Conservation (phyloP, 1,140 invertebrate species). For the Wasmannia auropunctata region DNA sequence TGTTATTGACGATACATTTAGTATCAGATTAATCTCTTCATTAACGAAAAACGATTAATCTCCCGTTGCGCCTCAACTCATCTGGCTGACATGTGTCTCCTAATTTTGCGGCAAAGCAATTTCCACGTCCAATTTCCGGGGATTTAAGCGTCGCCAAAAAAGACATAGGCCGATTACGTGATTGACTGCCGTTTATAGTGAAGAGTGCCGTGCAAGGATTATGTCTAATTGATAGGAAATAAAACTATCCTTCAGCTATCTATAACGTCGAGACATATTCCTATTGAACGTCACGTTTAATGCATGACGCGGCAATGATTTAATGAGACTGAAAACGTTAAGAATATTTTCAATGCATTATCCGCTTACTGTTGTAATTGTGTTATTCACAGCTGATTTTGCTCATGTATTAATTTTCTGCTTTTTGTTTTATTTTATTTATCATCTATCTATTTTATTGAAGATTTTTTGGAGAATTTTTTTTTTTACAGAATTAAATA, state of each 20-base stretch:
- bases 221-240: conserved; percentile 31
- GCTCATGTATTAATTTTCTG: neutral
- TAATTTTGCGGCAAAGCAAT: conserved; percentile 46
- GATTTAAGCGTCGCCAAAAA: conserved; percentile 38
- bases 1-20: neutral
- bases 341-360: neutral
- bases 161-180: conserved; percentile 48
- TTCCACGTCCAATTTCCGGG: conserved; percentile 49
- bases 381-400: neutral
- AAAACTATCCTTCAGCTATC: neutral
- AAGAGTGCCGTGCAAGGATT: neutral
- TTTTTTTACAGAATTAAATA: neutral
- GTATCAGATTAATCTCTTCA: neutral
- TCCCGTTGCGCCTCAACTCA: neutral
- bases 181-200: conserved; percentile 16
- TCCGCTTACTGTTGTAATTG: neutral
- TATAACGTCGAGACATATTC: neutral
- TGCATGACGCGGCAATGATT: neutral
- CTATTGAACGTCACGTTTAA: neutral
- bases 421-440: neutral
- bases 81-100: conserved; percentile 19
- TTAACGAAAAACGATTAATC: conserved; percentile 44
- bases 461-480: neutral
- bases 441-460: neutral
- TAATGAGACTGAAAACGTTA: neutral